phyloP scores from a whole-genome alignment of 64 coral and sea anemone genomes.

The Stichodactyla mertensii region DNA sequence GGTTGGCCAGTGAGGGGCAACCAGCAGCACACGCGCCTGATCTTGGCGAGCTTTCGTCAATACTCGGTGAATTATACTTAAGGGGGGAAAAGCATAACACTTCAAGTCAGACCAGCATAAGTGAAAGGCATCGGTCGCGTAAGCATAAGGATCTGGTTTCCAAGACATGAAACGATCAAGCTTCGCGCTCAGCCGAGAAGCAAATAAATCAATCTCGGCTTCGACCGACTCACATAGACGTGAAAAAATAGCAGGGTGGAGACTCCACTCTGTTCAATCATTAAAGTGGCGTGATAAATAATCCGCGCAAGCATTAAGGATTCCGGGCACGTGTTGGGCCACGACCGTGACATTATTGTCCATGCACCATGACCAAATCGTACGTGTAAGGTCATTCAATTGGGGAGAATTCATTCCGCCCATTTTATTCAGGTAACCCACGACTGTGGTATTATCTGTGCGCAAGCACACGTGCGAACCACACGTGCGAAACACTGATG shows the following conservation, averaged over 20 bases:
- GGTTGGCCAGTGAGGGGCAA: too few species aligned
- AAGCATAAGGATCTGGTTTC: slow-evolving; percentile 7
- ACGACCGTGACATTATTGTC: background rate
- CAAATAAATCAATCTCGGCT: slow-evolving; percentile 26
- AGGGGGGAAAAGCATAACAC: slow-evolving; percentile 32
- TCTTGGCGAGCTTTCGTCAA: slow-evolving; percentile 24
- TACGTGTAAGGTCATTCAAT: background rate
- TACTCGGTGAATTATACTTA: slow-evolving; percentile 28
- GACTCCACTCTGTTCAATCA: slow-evolving; percentile 13
- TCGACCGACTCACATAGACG: background rate
- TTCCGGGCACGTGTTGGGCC: background rate
- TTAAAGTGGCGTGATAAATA: slow-evolving; percentile 18
- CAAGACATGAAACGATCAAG: slow-evolving; percentile 29
- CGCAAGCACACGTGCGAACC: background rate
- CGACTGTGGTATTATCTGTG: too few species aligned
- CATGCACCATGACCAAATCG: background rate
- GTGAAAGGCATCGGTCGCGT: slow-evolving; percentile 3
- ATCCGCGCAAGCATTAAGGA: background rate
- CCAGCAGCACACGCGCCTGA: background rate
- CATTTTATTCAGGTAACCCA: background rate
- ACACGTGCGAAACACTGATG: too few species aligned
- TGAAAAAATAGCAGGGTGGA: slow-evolving; percentile 11
- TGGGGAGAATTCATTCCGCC: background rate
- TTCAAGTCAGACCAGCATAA: slow-evolving; percentile 21
- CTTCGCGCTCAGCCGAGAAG: slow-evolving; percentile 23